Evolutionary conservation across 2,888 invertebrate genomes (phyloP), one percentile per base, ranked within the genome.

Genomic region (Agrotis puta): DNA sequence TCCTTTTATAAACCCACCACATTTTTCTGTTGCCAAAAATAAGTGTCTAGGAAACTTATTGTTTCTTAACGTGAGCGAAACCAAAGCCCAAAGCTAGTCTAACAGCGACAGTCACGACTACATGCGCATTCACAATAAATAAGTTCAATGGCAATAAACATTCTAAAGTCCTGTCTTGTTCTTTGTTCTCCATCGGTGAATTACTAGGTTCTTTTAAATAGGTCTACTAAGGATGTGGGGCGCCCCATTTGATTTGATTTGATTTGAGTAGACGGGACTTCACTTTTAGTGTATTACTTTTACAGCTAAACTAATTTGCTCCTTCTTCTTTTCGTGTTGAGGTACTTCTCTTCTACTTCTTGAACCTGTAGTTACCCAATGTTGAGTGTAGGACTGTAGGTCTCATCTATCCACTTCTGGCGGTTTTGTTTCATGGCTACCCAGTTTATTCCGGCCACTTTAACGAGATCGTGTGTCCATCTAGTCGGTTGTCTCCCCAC

Each of bases 91-190:
- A 14, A 58, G 18, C 68, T 62, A 63, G 68, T 71, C 57, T 56
- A 45, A 67, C 53, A 77, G 71, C 75, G 79, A 76, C 77, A 76
- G 81, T 81, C 85, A 85, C 83, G 86, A 85, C 63, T 59, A 58
- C 56, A 59, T 69, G 59, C 75, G 63, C 68, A 71, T 67, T 82
- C 62, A 73, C 81, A 71, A 79, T 81, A 86, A 85, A 86, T 85
- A 85, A 81, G 68, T 83, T 85, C 85, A 85, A 86, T 85, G 81
- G 81, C 83, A 84, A 80, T 77, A 86, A 74, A 85, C 85, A 83
- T 85, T 85, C 81, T 86, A 85, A 85, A 74, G 75, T 78, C 79
- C 83, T 80, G 68, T 77, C 66, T 67, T 62, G 78, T 85, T 86
- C 86, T 85, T 85, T 85, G 81, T 85, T 85, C 81, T 80, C 63